Percentiles rank a stretch among this genome's conserved stretches.
phyloP scores from a whole-genome alignment of 2,888 invertebrate species.

The Deilephila porcellus region DNA sequence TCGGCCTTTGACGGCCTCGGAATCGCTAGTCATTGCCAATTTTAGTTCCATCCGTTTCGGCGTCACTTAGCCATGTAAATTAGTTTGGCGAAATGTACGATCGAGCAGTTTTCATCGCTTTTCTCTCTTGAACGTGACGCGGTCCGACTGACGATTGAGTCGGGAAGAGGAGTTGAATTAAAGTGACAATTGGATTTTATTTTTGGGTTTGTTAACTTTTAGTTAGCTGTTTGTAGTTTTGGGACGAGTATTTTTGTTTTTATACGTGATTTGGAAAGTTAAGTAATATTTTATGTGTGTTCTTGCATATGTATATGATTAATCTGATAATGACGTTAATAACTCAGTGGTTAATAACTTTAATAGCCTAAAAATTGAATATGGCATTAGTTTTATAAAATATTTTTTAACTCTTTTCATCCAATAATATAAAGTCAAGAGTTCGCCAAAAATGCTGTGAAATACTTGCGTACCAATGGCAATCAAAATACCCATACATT shows the following conservation, averaged over 20 bases:
- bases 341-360: too few species aligned
- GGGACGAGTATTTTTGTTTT: too few species aligned
- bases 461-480: neutral
- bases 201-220: too few species aligned
- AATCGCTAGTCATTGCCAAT: constrained; percentile 27
- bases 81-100: constrained; percentile 24
- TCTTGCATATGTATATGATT: too few species aligned
- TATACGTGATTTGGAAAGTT: too few species aligned
- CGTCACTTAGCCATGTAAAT: constrained; percentile 32
- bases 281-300: too few species aligned
- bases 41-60: constrained; percentile 17
- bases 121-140: neutral
- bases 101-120: neutral
- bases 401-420: neutral
- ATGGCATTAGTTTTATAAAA: too few species aligned
- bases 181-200: neutral
- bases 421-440: neutral
- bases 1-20: constrained; percentile 12
- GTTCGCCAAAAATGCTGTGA: too few species aligned
- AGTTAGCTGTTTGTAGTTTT: neutral
- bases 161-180: neutral
- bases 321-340: too few species aligned
- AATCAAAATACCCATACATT: neutral
- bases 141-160: neutral
- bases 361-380: too few species aligned